Conservation (phyloP, 2,888 invertebrate genomes). For the Oscheius sp. region DNA sequence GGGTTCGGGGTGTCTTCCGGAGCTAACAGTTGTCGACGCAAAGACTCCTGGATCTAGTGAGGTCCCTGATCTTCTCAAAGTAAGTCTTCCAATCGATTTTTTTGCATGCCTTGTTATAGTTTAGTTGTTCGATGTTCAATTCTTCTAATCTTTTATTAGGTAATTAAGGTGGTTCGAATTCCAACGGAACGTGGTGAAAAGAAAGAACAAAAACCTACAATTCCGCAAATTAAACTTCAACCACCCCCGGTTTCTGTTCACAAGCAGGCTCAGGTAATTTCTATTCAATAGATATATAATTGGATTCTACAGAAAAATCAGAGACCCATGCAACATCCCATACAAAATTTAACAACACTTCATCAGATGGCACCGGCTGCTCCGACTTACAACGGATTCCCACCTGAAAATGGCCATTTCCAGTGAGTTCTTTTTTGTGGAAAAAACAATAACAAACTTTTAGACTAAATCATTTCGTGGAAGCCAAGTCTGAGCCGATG, state of each 20-base stretch:
- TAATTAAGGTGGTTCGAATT: conserved; percentile 19
- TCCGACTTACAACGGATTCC: conserved; percentile 5
- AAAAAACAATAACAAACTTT: neutral
- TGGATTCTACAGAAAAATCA: neutral
- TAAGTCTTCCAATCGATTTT: conserved; percentile 4
- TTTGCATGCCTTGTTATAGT: too few relatives aligned
- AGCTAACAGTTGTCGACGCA: conserved; percentile 41
- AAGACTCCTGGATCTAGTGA: conserved; percentile 43
- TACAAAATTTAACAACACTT: neutral
- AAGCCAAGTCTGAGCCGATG: conserved; percentile 47
- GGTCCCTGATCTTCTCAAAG: conserved; percentile 40
- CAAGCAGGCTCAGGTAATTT: conserved; percentile 13
- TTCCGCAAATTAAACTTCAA: conserved; percentile 22
- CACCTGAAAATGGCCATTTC: conserved; percentile 4
- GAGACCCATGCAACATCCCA: neutral
- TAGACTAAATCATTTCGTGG: conserved; percentile 28
- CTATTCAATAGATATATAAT: neutral
- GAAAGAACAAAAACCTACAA: neutral
- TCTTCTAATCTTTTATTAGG: neutral
- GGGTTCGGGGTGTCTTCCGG: conserved; percentile 38
- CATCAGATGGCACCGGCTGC: neutral
- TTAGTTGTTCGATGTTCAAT: too few relatives aligned
- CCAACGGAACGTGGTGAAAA: conserved; percentile 21
- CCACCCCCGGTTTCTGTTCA: conserved; percentile 11
- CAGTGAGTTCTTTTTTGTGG: neutral